These are phyloP conservation scores for Chouioia cunea DNA, from an alignment of 2,888 invertebrate genomes.

Conservation along the genomic window DNA sequence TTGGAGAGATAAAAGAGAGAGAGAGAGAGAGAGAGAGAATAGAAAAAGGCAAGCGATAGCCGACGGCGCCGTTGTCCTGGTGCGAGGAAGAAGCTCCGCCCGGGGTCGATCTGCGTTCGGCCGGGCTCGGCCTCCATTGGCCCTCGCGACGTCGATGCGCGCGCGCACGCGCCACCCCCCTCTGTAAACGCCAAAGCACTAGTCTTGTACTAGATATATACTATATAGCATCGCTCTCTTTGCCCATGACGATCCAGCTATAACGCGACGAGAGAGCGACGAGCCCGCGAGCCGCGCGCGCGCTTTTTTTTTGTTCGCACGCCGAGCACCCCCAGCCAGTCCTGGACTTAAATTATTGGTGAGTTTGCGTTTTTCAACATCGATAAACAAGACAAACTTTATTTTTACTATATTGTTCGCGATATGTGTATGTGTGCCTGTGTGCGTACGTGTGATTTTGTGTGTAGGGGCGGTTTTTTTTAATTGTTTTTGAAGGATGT, in stretches of 20 bases:
- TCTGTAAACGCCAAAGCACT: conserved; percentile 45
- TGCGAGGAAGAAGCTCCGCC: conserved; percentile 62
- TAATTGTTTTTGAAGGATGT: too few species aligned
- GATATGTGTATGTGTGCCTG: too few species aligned
- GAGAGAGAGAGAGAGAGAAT: too few species aligned
- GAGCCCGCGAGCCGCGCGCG: conserved; percentile 39
- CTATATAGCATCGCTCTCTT: conserved; percentile 1
- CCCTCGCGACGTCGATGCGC: conserved; percentile 71
- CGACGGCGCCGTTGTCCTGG: conserved; percentile 6
- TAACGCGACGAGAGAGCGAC: conserved; percentile 5
- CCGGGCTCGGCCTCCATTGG: conserved; percentile 53
- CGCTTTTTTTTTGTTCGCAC: conserved; percentile 53
- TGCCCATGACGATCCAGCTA: too few species aligned
- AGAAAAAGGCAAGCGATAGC: too few species aligned
- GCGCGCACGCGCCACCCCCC: conserved; percentile 69
- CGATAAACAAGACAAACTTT: too few species aligned
- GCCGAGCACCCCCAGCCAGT: conserved; percentile 60
- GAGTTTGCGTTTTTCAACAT: conserved; percentile 55
- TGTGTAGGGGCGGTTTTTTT: too few species aligned
- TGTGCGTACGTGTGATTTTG: neutral
- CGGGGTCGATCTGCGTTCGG: conserved; percentile 60
- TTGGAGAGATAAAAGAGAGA: too few species aligned
- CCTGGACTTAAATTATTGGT: conserved; percentile 69
- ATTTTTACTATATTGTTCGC: too few species aligned
- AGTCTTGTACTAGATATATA: neutral